Percentiles rank a stretch among this genome's conserved stretches.
These are phyloP conservation scores for Agrilus biguttatus DNA, from an alignment of 2,888 invertebrate species.

Conservation along the genomic window DNA sequence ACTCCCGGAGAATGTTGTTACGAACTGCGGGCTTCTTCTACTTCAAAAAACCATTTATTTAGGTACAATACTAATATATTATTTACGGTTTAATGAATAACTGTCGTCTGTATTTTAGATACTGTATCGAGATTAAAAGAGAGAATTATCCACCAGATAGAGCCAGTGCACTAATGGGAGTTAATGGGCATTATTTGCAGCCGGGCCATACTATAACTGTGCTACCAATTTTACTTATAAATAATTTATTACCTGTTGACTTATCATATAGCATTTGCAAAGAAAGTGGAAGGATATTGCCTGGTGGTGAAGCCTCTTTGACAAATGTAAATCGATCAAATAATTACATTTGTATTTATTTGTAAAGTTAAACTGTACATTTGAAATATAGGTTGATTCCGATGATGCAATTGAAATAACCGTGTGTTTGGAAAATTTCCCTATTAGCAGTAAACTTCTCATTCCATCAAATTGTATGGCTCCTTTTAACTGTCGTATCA, in stretches of 20 bases:
- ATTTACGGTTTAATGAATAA: background rate
- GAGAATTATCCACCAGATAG: conserved; percentile 65
- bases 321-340: conserved; percentile 18
- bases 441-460: conserved; percentile 18
- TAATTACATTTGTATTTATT: background rate
- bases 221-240: conserved; percentile 68
- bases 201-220: conserved; percentile 82
- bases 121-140: conserved; percentile 64
- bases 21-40: conserved; percentile 32
- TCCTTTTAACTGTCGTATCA: conserved; percentile 34
- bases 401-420: conserved; percentile 58
- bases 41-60: conserved; percentile 31
- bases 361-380: conserved; percentile 2
- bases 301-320: conserved; percentile 24
- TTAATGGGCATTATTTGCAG: conserved; percentile 31
- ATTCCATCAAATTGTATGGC: conserved; percentile 20
- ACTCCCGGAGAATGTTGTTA: conserved; percentile 29
- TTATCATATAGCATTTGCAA: conserved; percentile 45
- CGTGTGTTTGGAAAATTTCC: conserved; percentile 74
- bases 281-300: conserved; percentile 18
- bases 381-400: conserved; percentile 45
- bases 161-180: conserved; percentile 25
- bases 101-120: conserved; percentile 32
- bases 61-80: conserved; percentile 21
- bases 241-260: conserved; percentile 80